Evolutionary conservation across 2,797 vertebrate species (phyloP), one percentile per base, ranked within the genome.

Genomic region (Brachyrhaphis roseni): DNA sequence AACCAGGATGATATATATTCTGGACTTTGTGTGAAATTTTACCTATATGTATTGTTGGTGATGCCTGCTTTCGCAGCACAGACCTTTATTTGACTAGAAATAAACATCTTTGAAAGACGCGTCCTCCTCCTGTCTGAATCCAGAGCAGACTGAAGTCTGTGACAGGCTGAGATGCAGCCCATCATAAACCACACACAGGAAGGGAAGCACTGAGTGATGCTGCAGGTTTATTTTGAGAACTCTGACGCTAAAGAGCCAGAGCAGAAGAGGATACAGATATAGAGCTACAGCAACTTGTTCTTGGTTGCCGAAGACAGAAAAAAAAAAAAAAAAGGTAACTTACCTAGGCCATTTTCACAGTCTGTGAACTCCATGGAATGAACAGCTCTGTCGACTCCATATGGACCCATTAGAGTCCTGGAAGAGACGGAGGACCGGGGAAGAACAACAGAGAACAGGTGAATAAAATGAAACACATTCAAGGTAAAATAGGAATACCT

Each of bases 341-440:
- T 91, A 98, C 97, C 97, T 78, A 98, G 92, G 53, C 97, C 97
- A 0, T 97, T 97, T 84, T 96, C 94, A 77, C 97, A 98, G 88
- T 98, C 96, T 0, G 93, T 95, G 90, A 98, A 98, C 76, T 98
- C 97, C 80, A 98, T 95, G 86, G 96, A 96, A 77, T 98, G 97
- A 79, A 95, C 95, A 0, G 95, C 92, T 31, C 97, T 95, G 71
- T 98, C 97, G 59, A 97, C 96, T 83, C 97, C 97, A 0, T 98
- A 96, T 0, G 97, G 96, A 92, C 97, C 97, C 97, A 98, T 97
- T 59, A 98, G 94, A 13, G 97, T 98, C 97, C 97, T 98, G 91
- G 59, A 73, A 55, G 57, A 82, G 76, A 74, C n/a, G 2, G 31
- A 46, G 18, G 23, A n/a, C 12, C 39, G 71, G 18, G 1, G 7